These are phyloP conservation scores for Lasioglossum leucozonium DNA, from an alignment of 2,888 invertebrate genomes.

Conservation along the genomic window DNA sequence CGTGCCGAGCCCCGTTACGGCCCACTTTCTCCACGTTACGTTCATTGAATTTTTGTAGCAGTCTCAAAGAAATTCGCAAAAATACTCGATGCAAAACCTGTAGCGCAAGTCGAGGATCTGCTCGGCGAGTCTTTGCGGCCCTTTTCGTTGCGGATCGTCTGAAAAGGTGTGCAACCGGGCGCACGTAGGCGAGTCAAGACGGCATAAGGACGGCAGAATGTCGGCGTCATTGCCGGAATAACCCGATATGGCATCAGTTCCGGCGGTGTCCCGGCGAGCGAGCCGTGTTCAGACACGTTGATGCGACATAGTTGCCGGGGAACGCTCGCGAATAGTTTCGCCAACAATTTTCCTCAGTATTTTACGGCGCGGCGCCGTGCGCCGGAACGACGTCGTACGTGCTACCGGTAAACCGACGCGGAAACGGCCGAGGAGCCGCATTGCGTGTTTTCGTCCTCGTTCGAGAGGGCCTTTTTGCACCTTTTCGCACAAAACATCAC, in stretches of 20 bases:
- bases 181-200: constrained; percentile 20
- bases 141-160: neutral
- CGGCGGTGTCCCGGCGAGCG: neutral
- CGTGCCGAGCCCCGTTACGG: too few species aligned
- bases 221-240: constrained; percentile 45
- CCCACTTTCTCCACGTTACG: too few species aligned
- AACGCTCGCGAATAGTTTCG: constrained; percentile 76
- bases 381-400: constrained; percentile 38
- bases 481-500: neutral
- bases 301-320: constrained; percentile 75
- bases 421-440: constrained; percentile 34
- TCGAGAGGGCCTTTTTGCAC: constrained; percentile 30
- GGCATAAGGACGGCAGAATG: constrained; percentile 39
- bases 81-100: too few species aligned
- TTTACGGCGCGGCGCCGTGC: constrained; percentile 50
- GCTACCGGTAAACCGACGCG: constrained; percentile 39
- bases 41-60: too few species aligned
- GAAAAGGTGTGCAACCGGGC: neutral
- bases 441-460: constrained; percentile 51
- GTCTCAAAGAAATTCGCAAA: too few species aligned
- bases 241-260: constrained; percentile 33
- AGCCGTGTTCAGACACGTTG: constrained; percentile 46
- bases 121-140: neutral
- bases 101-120: neutral
- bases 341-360: constrained; percentile 78